phyloP scores from a whole-genome alignment of 2,113 vertebrate genomes.

The Myiozetetes cayanensis region DNA sequence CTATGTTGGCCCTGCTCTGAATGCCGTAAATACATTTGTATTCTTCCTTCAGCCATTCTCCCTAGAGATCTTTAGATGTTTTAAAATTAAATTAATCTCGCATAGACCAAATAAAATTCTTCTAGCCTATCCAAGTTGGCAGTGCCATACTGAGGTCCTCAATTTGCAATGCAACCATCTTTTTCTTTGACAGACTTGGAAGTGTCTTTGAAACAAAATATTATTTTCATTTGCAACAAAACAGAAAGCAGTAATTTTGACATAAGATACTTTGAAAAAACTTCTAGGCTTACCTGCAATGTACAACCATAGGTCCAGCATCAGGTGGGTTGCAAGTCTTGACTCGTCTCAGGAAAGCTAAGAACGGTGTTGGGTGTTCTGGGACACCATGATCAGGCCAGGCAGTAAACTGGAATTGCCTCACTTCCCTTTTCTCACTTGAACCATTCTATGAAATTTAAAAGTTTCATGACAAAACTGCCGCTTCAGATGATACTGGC shows the following conservation, averaged over 20 bases:
- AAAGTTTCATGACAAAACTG: not conserved
- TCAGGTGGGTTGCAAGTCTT: slow-evolving; percentile 98
- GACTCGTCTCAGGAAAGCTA: slow-evolving; percentile 94
- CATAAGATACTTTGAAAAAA: not conserved
- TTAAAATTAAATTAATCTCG: not conserved
- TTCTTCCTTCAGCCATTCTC: not conserved
- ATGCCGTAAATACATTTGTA: not conserved
- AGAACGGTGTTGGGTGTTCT: slow-evolving; percentile 95
- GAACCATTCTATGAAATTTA: slow-evolving; percentile 86
- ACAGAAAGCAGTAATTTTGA: not conserved
- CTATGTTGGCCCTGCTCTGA: not conserved
- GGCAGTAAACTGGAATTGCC: slow-evolving; percentile 98
- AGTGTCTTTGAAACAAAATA: not conserved
- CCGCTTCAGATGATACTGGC: not conserved
- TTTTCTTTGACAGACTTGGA: not conserved
- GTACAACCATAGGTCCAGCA: slow-evolving; percentile 97
- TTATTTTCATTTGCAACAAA: not conserved
- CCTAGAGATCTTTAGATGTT: not conserved
- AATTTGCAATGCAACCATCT: not conserved
- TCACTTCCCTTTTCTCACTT: slow-evolving; percentile 96
- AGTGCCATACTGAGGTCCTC: not conserved
- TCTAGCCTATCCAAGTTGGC: not conserved
- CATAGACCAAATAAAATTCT: not conserved
- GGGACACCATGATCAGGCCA: slow-evolving; percentile 99
- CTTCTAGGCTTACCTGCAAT: slow-evolving; percentile 88